Evolutionary conservation across 1,140 invertebrate species (phyloP), one percentile per base, ranked within the genome.

Genomic region (Archivesica marissinica): DNA sequence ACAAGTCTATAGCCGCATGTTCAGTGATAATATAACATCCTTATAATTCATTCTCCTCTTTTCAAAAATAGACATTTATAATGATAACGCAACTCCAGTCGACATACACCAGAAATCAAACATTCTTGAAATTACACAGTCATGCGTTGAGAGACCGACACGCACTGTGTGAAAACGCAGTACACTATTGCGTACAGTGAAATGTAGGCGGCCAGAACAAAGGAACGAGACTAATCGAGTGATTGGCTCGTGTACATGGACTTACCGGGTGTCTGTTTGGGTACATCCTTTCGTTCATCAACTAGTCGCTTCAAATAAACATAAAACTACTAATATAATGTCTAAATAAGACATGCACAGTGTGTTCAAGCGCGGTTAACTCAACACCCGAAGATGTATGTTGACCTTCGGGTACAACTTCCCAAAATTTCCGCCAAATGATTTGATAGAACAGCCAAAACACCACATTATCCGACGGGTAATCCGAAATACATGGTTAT

Each of bases 221-320:
- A 66, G 80, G 44, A 61, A 54, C 38, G 30, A 28, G 59, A 54
- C 54, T 52, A 44, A 39, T 52, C 52, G 61, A 76, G 66, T 44
- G 56, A 74, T 78, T 83, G 41, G 52, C 13, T 9, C 41, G 70
- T 47, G 54, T 47, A 76, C 11, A 64, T 41, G 23, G n/a, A 93
- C 93, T 93, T 92, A 94, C 93, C 81, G 93, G 92, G 85, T 93
- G 93, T 56, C 93, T 88, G 76, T 94, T 94, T 2, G 93, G 93
- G 89, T 94, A 94, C 93, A 94, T 94, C 38, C 74, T 77, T 33
- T 68, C 41, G 33, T 38, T 77, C 59, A 77, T 77, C 41, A 52
- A 78, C 56, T 56, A 52, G 50, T 13, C 47, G 39, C 54, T 52
- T 23, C 30, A 52, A 38, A n/a, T 35, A 56, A 56, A 28, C 41